Percentiles rank a stretch among this genome's conserved stretches.
phyloP scores from a whole-genome alignment of 1,140 invertebrate species.

The Drosophila varians region DNA sequence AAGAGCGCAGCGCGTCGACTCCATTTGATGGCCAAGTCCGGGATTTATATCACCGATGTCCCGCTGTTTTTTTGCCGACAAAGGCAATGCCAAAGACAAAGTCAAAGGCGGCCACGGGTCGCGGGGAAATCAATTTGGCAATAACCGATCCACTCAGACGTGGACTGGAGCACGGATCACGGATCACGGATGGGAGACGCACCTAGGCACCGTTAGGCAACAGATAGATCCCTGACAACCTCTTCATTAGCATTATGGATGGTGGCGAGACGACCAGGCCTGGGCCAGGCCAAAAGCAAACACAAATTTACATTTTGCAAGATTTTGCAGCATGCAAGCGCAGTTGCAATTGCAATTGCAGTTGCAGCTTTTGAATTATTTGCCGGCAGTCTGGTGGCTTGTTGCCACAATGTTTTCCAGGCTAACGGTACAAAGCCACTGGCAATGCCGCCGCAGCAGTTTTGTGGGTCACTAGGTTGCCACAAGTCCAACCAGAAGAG shows the following conservation, averaged over 20 bases:
- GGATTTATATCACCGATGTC: constrained; percentile 52
- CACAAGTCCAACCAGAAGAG: constrained; percentile 44
- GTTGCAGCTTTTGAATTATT: constrained; percentile 59
- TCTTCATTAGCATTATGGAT: constrained; percentile 77
- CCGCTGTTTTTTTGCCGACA: constrained; percentile 75
- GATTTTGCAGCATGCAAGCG: constrained; percentile 47
- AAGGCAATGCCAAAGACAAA: constrained; percentile 53
- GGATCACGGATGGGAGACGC: constrained; percentile 19
- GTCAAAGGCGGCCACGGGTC: constrained; percentile 53
- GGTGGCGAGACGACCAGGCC: constrained; percentile 29
- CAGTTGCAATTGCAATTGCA: constrained; percentile 11
- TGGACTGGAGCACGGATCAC: neutral
- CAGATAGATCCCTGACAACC: constrained; percentile 45
- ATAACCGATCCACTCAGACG: constrained; percentile 21
- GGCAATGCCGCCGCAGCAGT: constrained; percentile 39
- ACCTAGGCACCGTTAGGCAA: constrained; percentile 59
- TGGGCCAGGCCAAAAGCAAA: constrained; percentile 12
- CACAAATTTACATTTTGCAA: constrained; percentile 71
- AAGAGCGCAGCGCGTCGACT: constrained; percentile 38
- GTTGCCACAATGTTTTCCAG: constrained; percentile 56
- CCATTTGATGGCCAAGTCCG: constrained; percentile 50
- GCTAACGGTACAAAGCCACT: constrained; percentile 63
- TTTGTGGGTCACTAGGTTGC: constrained; percentile 79
- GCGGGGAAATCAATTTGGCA: constrained; percentile 69
- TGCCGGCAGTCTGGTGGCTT: constrained; percentile 12